These are phyloP conservation scores for Caranx ignobilis DNA, from an alignment of 2,113 vertebrate genomes.

Conservation along the genomic window DNA sequence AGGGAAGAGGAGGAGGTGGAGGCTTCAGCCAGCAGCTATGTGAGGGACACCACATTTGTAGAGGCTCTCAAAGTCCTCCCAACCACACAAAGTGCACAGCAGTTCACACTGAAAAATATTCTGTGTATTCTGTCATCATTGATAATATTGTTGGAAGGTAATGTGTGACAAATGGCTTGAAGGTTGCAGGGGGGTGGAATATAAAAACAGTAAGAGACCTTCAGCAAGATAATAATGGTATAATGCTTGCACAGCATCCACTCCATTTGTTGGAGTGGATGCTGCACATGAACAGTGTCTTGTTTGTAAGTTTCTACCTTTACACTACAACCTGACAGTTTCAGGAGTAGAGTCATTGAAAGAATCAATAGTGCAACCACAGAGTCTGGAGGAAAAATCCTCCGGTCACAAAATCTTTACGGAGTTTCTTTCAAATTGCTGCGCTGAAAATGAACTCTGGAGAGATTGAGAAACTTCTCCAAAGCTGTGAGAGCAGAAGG, in stretches of 20 bases:
- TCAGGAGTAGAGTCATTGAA: background rate
- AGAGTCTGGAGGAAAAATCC: background rate
- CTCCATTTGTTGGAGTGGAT: background rate
- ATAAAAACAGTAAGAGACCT: background rate
- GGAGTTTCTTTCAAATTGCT: background rate
- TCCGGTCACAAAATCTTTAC: background rate
- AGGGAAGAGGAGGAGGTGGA: background rate
- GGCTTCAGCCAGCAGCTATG: background rate
- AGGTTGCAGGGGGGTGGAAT: background rate
- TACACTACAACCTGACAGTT: background rate
- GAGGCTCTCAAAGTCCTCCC: background rate
- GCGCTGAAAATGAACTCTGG: background rate
- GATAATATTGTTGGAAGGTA: background rate
- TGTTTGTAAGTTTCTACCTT: background rate
- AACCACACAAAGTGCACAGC: background rate
- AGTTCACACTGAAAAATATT: background rate
- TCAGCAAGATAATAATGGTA: background rate
- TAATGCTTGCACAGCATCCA: too few relatives aligned
- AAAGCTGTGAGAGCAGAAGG: background rate
- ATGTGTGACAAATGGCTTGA: background rate
- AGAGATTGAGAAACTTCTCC: background rate
- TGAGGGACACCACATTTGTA: background rate
- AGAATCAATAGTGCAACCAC: slow-evolving; percentile 1
- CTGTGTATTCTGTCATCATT: background rate
- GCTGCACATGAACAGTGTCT: background rate